Base-by-base conservation (phyloP, 2,888 invertebrate genomes). In the Eristalis arbustorum region DNA sequence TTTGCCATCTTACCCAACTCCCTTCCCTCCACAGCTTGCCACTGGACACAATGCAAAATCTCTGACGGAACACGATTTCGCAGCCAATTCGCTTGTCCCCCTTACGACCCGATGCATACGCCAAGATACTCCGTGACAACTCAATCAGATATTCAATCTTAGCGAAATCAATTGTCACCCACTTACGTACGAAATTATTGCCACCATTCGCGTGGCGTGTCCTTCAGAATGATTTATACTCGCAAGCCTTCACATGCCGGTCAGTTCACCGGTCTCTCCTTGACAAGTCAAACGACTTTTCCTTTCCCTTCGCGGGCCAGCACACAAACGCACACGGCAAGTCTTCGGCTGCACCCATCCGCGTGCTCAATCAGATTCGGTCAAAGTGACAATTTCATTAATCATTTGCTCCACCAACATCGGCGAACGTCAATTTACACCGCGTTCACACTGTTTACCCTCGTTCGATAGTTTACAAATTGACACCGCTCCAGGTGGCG, bases 201-300 rank as follows among this genome's bases (percentile, higher is more conserved):
- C 49, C 49, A 49, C 49, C 18, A 18, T 49, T 49, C 49, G 49
- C 18, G 49, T 49, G 49, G 18, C 18, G 49, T 49, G 49, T 49
- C 49, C 49, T 49, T 49, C 49, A 18, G 2, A 49, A 49, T 49
- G 49, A 49, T 49, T 49, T 49, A 49, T 18, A 49, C 6, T 49
- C 8, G n/a, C 49, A 49, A 49, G 49, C 49, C n/a, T 49, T 49
- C 49, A 67, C 25, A 11, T 22, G 67, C 49, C 56, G 42, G 59
- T 59, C 61, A 66, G 73, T 77, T 80, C 88, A 84, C 88, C 76
- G 84, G 80, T 84, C 80, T 80, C 80, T 79, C 77, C 84, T 82
- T 37, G 62, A 59, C 31, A 69, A 68, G 37, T 69, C 66, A 64
- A 42, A 49, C 63, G 74, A 63, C 42, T 72, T 40, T 63, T 62